Evolutionary conservation across 2,888 invertebrate genomes (phyloP).

Genomic region (Oasisia sp.): DNA sequence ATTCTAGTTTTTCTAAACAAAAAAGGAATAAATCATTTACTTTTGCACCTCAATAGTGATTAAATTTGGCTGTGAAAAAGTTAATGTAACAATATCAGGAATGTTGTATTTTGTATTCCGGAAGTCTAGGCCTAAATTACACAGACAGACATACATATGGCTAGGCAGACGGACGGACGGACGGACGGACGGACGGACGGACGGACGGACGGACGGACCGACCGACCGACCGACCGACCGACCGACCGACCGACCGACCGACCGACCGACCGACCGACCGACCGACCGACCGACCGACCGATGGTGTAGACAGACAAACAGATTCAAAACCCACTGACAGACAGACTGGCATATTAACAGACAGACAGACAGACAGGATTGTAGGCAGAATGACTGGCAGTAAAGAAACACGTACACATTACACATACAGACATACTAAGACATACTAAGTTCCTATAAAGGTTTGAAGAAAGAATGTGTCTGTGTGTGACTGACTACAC

Average conservation of each 20-base stretch:
- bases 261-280: neutral
- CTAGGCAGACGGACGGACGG: neutral
- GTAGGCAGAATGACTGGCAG: no score
- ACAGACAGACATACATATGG: neutral
- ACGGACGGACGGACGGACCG: neutral
- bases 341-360: no score
- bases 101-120: neutral
- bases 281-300: neutral
- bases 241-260: neutral
- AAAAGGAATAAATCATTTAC: neutral
- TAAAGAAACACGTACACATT: no score
- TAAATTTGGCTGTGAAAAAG: neutral
- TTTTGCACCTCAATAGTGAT: neutral
- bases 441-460: neutral
- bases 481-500: neutral
- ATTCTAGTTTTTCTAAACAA: neutral
- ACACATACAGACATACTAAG: no score
- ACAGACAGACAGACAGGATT: no score
- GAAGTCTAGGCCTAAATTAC: neutral
- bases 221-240: neutral
- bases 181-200: neutral
- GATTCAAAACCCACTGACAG: no score
- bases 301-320: neutral
- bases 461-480: neutral
- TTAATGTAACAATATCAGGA: neutral